phyloP scores from a whole-genome alignment of 2,797 vertebrate genomes.

The Potorous gilbertii region DNA sequence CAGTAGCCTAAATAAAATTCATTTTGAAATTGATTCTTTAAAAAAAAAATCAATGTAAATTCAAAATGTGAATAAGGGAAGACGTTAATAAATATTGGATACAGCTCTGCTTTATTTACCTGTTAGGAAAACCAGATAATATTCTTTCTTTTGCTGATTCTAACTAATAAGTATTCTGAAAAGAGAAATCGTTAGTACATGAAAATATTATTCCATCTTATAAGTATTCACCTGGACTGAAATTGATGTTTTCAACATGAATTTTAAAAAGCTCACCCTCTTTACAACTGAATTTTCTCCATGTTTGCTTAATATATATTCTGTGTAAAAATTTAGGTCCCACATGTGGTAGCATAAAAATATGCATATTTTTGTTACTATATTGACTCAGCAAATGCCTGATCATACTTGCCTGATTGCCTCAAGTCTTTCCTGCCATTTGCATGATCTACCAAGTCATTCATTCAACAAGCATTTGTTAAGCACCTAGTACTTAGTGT shows the following conservation, averaged over 20 bases:
- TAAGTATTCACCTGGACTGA: background rate
- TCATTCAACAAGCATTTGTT: background rate
- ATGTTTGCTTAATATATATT: background rate
- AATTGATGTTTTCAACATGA: background rate
- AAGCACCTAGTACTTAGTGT: background rate
- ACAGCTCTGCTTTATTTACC: background rate
- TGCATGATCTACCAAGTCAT: background rate
- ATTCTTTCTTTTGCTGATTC: background rate
- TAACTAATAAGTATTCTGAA: background rate
- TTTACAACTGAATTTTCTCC: background rate
- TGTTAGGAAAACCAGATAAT: background rate
- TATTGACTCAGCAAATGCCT: background rate
- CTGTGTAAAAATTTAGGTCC: background rate
- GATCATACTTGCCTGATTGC: background rate
- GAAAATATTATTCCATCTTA: background rate
- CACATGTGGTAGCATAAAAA: background rate
- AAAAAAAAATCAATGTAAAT: background rate
- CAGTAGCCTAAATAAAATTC: background rate
- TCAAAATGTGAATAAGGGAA: background rate
- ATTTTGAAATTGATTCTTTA: background rate
- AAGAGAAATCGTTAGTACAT: background rate
- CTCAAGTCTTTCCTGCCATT: background rate
- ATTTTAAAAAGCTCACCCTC: background rate
- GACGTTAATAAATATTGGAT: background rate
- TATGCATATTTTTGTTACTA: no score